A percentile compares a stretch with the other conserved stretches of the same genome.
Conservation (phyloP, 2,113 vertebrate genomes). For the Semicossyphus pulcher region DNA sequence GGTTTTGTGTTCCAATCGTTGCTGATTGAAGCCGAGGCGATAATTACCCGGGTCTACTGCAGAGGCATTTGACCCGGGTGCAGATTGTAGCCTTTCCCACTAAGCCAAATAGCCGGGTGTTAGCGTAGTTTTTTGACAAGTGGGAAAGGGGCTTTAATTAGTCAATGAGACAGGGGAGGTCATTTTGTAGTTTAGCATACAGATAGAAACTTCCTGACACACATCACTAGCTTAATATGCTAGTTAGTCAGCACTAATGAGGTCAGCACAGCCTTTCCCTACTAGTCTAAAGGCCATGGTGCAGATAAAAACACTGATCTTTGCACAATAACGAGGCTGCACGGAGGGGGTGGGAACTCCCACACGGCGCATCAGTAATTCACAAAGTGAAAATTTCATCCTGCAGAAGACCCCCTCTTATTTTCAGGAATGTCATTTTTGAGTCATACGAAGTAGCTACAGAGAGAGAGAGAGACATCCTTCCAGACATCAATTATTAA, state of each 20-base stretch:
- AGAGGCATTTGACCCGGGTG: too few relatives aligned
- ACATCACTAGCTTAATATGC: constrained; percentile 53
- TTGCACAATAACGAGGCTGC: constrained; percentile 68
- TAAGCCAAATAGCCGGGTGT: too few relatives aligned
- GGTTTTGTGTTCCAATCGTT: too few relatives aligned
- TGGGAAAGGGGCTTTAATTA: too few relatives aligned
- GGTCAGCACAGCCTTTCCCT: constrained; percentile 61
- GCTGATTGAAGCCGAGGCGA: too few relatives aligned
- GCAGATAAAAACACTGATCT: constrained; percentile 69
- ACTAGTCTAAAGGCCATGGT: constrained; percentile 66
- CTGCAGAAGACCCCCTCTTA: constrained; percentile 71
- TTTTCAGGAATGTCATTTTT: constrained; percentile 82
- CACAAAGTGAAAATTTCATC: constrained; percentile 77
- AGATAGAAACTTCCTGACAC: constrained; percentile 58
- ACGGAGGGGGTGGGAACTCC: constrained; percentile 60
- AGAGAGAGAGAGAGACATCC: constrained; percentile 77
- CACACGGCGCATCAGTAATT: constrained; percentile 77
- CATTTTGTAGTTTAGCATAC: constrained; percentile 63
- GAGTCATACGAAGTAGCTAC: constrained; percentile 64
- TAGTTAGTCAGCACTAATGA: constrained; percentile 70
- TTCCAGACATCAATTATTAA: constrained; percentile 83
- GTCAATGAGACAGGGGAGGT: constrained; percentile 54
- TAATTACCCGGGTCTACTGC: too few relatives aligned
- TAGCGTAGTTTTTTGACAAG: too few relatives aligned
- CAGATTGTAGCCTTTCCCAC: too few relatives aligned